These are phyloP conservation scores for Polyergus mexicanus DNA, from an alignment of 1,140 invertebrate genomes.

Conservation along the genomic window DNA sequence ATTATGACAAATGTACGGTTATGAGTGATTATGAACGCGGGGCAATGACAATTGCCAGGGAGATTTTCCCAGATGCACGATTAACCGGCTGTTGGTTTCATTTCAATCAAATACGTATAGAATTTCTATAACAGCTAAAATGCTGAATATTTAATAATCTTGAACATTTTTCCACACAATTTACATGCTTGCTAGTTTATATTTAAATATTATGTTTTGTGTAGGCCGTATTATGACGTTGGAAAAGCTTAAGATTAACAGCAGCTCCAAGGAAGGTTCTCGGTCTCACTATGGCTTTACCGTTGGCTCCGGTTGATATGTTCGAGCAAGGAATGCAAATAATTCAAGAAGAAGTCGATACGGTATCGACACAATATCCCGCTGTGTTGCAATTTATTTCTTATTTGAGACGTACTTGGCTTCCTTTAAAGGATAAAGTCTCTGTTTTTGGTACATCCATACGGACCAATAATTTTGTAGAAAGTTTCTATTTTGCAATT, in stretches of 20 bases:
- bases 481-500: not conserved
- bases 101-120: not conserved
- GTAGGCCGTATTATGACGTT: constrained; percentile 14
- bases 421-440: not conserved
- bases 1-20: no score
- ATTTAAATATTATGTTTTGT: not conserved
- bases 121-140: not conserved
- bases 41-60: not conserved
- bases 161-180: not conserved
- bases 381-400: not conserved
- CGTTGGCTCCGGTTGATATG: not conserved
- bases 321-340: constrained; percentile 18
- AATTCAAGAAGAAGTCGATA: constrained; percentile 20
- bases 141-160: not conserved
- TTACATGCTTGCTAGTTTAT: not conserved
- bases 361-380: not conserved
- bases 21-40: constrained; percentile 25
- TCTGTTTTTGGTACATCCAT: not conserved
- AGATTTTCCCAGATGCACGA: not conserved
- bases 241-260: not conserved
- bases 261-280: not conserved
- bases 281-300: constrained; percentile 4
- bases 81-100: constrained; percentile 9
- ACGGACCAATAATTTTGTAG: constrained; percentile 15
- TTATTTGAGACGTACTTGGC: constrained; percentile 17